Conservation (phyloP, 1,140 invertebrate species). For the Bactericera cockerelli region DNA sequence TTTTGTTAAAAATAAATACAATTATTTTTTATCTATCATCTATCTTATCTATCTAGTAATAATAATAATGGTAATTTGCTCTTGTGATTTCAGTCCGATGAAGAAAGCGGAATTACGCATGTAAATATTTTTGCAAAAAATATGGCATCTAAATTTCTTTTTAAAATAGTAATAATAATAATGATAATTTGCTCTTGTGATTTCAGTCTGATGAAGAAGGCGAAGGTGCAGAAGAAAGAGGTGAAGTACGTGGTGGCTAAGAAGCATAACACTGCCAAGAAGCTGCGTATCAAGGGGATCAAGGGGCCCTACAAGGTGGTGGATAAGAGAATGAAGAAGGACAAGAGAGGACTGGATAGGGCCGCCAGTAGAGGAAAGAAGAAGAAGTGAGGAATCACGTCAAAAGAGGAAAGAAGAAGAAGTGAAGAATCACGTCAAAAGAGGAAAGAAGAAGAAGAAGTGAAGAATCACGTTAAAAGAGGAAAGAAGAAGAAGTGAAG, state of each 20-base stretch:
- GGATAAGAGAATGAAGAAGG: slow-evolving; percentile 92
- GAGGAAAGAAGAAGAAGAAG: too few relatives aligned
- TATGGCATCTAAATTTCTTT: too few relatives aligned
- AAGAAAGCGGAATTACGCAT: slow-evolving; percentile 79
- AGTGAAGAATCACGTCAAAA: background rate
- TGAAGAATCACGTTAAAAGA: too few relatives aligned
- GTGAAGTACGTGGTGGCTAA: slow-evolving; percentile 92
- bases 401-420: slow-evolving; percentile 1
- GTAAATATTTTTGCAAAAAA: too few relatives aligned
- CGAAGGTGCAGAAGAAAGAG: slow-evolving; percentile 68
- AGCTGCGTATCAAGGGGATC: slow-evolving; percentile 63
- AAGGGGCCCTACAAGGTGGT: slow-evolving; percentile 90
- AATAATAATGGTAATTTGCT: too few relatives aligned
- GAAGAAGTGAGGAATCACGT: background rate
- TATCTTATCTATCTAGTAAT: too few relatives aligned
- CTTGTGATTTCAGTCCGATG: slow-evolving; percentile 53
- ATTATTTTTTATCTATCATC: too few relatives aligned
- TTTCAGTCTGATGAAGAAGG: slow-evolving; percentile 81
- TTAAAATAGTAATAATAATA: too few relatives aligned
- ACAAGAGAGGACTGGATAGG: slow-evolving; percentile 30
- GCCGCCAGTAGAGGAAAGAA: background rate
- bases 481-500: too few relatives aligned
- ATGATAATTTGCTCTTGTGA: slow-evolving; percentile 18
- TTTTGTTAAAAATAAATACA: too few relatives aligned
- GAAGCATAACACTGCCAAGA: slow-evolving; percentile 64